Conservation (phyloP, 2,797 vertebrate genomes). For the Anabas testudineus region DNA sequence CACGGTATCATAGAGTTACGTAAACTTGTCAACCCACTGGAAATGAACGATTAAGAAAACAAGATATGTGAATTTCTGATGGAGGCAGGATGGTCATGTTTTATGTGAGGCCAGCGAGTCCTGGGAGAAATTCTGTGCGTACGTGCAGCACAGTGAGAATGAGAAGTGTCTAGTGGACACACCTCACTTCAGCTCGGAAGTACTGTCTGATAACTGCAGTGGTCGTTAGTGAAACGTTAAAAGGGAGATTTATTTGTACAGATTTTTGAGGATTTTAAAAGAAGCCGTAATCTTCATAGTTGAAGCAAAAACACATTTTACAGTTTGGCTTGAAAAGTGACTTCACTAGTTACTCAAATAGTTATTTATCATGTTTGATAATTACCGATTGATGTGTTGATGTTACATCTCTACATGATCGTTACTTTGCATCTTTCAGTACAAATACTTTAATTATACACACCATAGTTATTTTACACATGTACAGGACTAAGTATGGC, state of each 20-base stretch:
- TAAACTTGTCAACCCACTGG: constrained; percentile 34
- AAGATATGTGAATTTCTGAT: constrained; percentile 2
- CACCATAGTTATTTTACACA: not conserved
- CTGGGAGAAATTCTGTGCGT: constrained; percentile 21
- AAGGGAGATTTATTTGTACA: not conserved
- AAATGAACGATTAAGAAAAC: constrained; percentile 43
- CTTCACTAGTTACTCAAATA: not conserved
- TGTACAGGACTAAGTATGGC: not conserved
- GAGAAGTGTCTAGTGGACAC: constrained; percentile 9
- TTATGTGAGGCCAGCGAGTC: constrained; percentile 6
- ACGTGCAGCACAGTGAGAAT: constrained; percentile 4
- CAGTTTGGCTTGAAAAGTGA: not conserved
- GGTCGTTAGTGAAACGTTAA: not conserved
- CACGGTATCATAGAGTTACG: not conserved
- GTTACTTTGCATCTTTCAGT: not conserved
- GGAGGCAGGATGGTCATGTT: constrained; percentile 7
- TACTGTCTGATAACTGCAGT: constrained; percentile 13
- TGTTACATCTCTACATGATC: not conserved
- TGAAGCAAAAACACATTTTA: not conserved
- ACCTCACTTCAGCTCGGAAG: constrained; percentile 4
- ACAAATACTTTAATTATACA: not conserved
- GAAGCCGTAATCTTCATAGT: not conserved
- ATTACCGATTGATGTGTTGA: too few species aligned
- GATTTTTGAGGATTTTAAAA: too few species aligned
- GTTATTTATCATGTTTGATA: not conserved